These are phyloP conservation scores for Arizona elegans DNA, from an alignment of 2,113 vertebrate species.

Conservation along the genomic window DNA sequence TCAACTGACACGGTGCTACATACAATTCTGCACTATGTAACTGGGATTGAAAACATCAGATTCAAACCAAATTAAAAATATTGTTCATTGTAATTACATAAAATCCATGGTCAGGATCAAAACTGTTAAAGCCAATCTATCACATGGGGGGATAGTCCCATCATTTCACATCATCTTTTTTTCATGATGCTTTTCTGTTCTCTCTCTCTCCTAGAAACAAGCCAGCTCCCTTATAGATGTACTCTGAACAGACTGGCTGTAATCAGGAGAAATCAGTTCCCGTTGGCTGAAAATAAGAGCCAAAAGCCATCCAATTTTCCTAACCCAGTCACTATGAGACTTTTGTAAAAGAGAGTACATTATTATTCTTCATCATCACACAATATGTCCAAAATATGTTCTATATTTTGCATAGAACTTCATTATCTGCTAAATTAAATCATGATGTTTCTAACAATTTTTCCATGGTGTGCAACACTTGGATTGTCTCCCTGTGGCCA, in stretches of 20 bases:
- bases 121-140: not conserved
- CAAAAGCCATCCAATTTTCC: not conserved
- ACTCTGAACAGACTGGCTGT: not conserved
- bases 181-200: not conserved
- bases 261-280: not conserved
- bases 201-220: not conserved
- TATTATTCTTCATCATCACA: constrained; percentile 15
- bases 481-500: constrained; percentile 33
- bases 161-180: not conserved
- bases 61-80: not conserved
- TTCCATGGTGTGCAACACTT: constrained; percentile 39
- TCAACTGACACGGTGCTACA: not conserved
- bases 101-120: not conserved
- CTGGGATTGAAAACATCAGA: not conserved
- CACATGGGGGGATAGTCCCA: not conserved
- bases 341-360: not conserved
- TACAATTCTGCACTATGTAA: not conserved
- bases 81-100: not conserved
- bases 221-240: not conserved
- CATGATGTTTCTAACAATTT: constrained; percentile 23
- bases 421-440: constrained; percentile 37
- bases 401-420: constrained; percentile 43
- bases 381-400: not conserved
- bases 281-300: not conserved
- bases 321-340: not conserved